Evolutionary conservation across 2,797 vertebrate genomes (phyloP).

Genomic region (Enteromius fasciolatus): DNA sequence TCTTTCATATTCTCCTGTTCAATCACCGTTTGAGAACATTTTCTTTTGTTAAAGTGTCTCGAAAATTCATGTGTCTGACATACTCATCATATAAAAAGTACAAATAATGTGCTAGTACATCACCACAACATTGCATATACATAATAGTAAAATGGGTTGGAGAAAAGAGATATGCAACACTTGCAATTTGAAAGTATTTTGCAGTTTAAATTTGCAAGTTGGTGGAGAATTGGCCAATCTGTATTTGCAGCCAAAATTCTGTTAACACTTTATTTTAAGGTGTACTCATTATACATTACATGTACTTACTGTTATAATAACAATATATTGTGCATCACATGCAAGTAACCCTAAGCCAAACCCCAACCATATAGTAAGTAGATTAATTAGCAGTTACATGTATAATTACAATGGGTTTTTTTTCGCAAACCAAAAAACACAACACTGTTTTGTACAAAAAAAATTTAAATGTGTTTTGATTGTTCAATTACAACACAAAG

Average conservation of each 20-base stretch:
- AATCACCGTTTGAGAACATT: constrained; percentile 41
- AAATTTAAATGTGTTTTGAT: too few species aligned
- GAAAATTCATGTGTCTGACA: constrained; percentile 7
- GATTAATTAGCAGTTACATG: too few species aligned
- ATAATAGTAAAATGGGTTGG: background rate
- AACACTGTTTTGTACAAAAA: too few species aligned
- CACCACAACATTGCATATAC: background rate
- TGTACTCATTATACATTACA: too few species aligned
- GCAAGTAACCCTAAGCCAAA: too few species aligned
- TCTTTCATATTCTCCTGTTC: constrained; percentile 7
- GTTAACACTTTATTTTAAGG: too few species aligned
- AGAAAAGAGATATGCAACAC: background rate
- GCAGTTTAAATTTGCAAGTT: background rate
- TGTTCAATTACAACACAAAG: too few species aligned
- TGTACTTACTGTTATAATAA: too few species aligned
- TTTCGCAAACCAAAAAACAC: too few species aligned
- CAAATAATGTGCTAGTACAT: background rate
- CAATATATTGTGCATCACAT: too few species aligned
- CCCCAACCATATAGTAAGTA: too few species aligned
- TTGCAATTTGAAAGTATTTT: background rate
- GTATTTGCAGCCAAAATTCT: background rate
- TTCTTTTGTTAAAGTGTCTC: constrained; percentile 42
- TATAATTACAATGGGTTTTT: too few species aligned
- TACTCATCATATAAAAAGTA: constrained; percentile 17
- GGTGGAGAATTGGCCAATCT: background rate